Conservation (phyloP, 2,888 invertebrate genomes). For the Parascotia fuliginaria region DNA sequence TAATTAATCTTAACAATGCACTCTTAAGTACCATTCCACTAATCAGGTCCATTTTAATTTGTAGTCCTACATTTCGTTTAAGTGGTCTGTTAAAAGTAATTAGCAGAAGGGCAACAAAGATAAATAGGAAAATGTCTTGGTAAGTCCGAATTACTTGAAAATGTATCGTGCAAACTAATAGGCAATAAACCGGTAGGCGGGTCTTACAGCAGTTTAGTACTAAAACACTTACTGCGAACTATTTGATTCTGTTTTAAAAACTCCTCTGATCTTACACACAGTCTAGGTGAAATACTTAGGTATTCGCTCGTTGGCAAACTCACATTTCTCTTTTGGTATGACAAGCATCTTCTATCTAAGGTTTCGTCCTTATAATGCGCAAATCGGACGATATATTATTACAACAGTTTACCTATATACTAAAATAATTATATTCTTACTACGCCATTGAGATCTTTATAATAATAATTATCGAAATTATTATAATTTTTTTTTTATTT, state of each 20-base stretch:
- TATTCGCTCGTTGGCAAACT: too few relatives aligned
- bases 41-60: not conserved
- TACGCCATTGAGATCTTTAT: too few relatives aligned
- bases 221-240: constrained; percentile 27
- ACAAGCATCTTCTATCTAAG: too few relatives aligned
- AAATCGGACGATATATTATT: too few relatives aligned
- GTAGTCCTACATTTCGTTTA: not conserved
- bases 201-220: constrained; percentile 44
- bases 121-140: constrained; percentile 11
- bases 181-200: constrained; percentile 53
- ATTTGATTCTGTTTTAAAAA: constrained; percentile 23
- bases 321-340: too few relatives aligned
- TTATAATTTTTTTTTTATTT: too few relatives aligned
- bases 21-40: not conserved
- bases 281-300: too few relatives aligned
- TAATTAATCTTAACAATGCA: too few relatives aligned
- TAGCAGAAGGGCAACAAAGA: constrained; percentile 2
- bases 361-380: too few relatives aligned
- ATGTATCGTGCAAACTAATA: constrained; percentile 44
- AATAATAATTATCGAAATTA: too few relatives aligned
- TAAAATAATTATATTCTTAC: too few relatives aligned
- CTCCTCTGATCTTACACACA: constrained; percentile 7
- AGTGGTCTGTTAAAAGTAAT: not conserved
- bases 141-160: constrained; percentile 26
- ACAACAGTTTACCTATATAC: too few relatives aligned